Evolutionary conservation across 2,113 vertebrate genomes (phyloP), one percentile per base, ranked within the genome.

Genomic region (Cyanoderma ruficeps): DNA sequence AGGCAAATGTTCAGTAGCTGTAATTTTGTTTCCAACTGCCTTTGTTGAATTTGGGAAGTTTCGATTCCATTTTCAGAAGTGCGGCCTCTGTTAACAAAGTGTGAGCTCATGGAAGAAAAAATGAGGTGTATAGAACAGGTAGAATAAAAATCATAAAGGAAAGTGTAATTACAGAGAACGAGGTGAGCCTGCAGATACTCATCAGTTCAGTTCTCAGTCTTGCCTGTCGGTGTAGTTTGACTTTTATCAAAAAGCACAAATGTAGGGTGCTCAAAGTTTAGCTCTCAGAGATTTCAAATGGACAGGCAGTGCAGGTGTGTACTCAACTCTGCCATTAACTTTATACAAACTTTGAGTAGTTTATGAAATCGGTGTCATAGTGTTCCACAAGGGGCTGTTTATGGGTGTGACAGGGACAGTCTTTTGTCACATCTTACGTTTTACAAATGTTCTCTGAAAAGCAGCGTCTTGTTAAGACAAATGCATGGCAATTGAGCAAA

Each of bases 11-110:
- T 89, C 46, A 30, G 5, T 39, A 52, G 37, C 56, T 67, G 50
- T 0, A 0, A 9, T 81, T 87, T 71, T 71, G 21, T 71, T 88
- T 86, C 65, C 1, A 0, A 31, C 28, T 41, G 35, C 23, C 16
- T 90, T 71, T 81, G 44, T 63, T 74, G 24, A 67, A 84, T 24
- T 22, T 59, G 67, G 24, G 15, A 67, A 69, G 42, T 77, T 70
- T 69, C 11, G 23, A 28, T 70, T 93, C 37, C 17, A 17, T 79
- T 79, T 85, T 30, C 21, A 35, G 15, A 82, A 69, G 30, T 33
- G 0, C 49, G 25, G 10, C 72, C 44, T 44, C 49, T 57, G 2
- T 65, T 56, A 72, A 52, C 10, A 39, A 31, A 31, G 5, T 49
- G 1, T 68, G 57, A 90, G 33, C 14, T 23, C 24, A 15, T 14